These are phyloP conservation scores for Nephrocerus scutellatus DNA, from an alignment of 2,888 invertebrate genomes.

Conservation along the genomic window DNA sequence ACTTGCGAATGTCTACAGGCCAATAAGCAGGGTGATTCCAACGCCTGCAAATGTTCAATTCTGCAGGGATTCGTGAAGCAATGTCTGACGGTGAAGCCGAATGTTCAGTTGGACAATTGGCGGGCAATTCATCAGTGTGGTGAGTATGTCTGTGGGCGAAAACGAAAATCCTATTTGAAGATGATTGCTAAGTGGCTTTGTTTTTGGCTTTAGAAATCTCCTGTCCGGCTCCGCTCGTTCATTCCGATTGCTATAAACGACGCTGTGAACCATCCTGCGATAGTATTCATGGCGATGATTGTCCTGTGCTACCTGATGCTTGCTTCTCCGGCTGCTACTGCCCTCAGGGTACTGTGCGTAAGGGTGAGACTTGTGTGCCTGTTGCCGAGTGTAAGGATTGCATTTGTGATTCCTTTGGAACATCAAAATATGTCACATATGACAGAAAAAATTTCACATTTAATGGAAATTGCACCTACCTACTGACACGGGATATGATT, in stretches of 20 bases:
- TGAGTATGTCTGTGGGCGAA: no score
- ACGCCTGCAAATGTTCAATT: constrained; percentile 62
- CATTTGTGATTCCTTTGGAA: constrained; percentile 67
- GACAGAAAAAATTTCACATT: constrained; percentile 73
- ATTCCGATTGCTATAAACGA: constrained; percentile 72
- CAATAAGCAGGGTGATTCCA: constrained; percentile 43
- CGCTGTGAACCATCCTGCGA: constrained; percentile 74
- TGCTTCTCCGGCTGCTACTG: constrained; percentile 84
- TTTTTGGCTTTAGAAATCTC: constrained; percentile 60
- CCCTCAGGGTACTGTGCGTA: constrained; percentile 64
- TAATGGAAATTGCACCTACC: constrained; percentile 78
- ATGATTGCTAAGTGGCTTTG: no score
- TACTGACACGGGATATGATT: constrained; percentile 62
- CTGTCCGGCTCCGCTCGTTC: constrained; percentile 70
- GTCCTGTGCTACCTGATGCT: constrained; percentile 57
- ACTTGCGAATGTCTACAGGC: constrained; percentile 65
- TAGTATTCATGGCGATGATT: constrained; percentile 53
- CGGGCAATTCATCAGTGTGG: constrained; percentile 61
- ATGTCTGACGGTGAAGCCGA: constrained; percentile 60
- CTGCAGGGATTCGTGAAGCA: constrained; percentile 66
- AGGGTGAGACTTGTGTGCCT: constrained; percentile 61
- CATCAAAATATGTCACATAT: constrained; percentile 75
- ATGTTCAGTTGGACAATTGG: constrained; percentile 63
- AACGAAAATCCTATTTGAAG: no score
- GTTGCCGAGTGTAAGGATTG: constrained; percentile 71